phyloP scores from a whole-genome alignment of 2,888 invertebrate species.

The Eupelmus urozonus region DNA sequence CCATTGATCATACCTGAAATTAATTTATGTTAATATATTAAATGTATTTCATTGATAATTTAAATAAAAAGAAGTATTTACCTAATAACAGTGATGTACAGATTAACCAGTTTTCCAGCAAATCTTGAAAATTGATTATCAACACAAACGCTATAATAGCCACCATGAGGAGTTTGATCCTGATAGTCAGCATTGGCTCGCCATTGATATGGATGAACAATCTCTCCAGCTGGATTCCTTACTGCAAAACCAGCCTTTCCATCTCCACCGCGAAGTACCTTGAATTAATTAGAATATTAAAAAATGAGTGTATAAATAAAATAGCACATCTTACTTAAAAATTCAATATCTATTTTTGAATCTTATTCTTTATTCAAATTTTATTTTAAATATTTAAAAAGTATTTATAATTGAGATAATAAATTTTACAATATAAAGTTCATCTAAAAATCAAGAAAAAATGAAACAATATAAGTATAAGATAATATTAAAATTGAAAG shows the following conservation, averaged over 20 bases:
- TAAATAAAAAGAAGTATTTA: slow-evolving; percentile 63
- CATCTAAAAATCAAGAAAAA: no score
- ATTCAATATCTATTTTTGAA: background rate
- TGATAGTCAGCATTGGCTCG: slow-evolving; percentile 93
- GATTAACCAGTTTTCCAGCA: slow-evolving; percentile 91
- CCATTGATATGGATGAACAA: slow-evolving; percentile 95
- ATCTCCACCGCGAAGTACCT: slow-evolving; percentile 95
- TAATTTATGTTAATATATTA: slow-evolving; percentile 11
- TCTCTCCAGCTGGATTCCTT: slow-evolving; percentile 88
- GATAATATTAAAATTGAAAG: no score
- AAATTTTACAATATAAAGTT: no score
- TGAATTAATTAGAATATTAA: background rate
- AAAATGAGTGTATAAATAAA: background rate
- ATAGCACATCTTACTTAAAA: background rate
- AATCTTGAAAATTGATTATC: slow-evolving; percentile 96
- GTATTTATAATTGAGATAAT: no score
- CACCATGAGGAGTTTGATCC: slow-evolving; percentile 88
- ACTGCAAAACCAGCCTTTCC: slow-evolving; percentile 96
- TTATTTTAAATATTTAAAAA: no score
- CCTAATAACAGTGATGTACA: slow-evolving; percentile 93
- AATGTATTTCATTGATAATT: background rate
- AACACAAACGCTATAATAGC: slow-evolving; percentile 93
- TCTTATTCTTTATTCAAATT: no score
- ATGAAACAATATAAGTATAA: no score
- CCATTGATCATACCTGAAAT: slow-evolving; percentile 91